phyloP scores from a whole-genome alignment of 2,113 vertebrate species.

The Prochilodus magdalenae region DNA sequence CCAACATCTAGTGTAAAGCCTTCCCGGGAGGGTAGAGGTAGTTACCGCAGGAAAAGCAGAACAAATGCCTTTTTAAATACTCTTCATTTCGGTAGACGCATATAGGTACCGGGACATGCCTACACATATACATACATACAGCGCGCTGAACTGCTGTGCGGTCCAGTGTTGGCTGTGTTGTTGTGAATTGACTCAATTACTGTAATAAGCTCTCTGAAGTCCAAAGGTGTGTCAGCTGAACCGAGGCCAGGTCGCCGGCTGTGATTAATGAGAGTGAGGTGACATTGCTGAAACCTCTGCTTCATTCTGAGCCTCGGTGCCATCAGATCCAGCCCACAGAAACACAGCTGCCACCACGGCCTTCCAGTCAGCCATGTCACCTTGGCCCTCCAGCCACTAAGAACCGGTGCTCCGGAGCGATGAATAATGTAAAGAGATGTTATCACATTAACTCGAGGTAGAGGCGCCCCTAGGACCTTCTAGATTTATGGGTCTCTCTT shows the following conservation, averaged over 20 bases:
- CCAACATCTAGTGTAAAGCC: background rate
- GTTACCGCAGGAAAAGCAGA: background rate
- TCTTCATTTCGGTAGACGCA: background rate
- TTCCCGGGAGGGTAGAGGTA: background rate
- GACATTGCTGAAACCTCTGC: background rate
- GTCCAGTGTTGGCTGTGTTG: background rate
- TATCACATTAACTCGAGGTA: background rate
- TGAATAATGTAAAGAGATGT: constrained; percentile 25
- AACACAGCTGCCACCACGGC: background rate
- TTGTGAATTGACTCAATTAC: background rate
- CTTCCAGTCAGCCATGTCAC: background rate
- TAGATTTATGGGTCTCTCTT: constrained; percentile 18
- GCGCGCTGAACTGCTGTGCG: background rate
- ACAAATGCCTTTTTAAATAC: background rate
- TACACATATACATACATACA: background rate
- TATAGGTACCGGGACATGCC: background rate
- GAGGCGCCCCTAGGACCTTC: background rate
- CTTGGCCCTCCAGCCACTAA: background rate
- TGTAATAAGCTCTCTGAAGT: constrained; percentile 4
- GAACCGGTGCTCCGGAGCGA: background rate
- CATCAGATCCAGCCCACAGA: constrained; percentile 14
- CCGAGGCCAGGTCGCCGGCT: background rate
- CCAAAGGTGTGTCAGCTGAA: background rate
- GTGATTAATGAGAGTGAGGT: constrained; percentile 9
- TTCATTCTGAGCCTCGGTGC: constrained; percentile 2